phyloP scores from a whole-genome alignment of 2,888 invertebrate species.

The Omphaloscelis lunosa region DNA sequence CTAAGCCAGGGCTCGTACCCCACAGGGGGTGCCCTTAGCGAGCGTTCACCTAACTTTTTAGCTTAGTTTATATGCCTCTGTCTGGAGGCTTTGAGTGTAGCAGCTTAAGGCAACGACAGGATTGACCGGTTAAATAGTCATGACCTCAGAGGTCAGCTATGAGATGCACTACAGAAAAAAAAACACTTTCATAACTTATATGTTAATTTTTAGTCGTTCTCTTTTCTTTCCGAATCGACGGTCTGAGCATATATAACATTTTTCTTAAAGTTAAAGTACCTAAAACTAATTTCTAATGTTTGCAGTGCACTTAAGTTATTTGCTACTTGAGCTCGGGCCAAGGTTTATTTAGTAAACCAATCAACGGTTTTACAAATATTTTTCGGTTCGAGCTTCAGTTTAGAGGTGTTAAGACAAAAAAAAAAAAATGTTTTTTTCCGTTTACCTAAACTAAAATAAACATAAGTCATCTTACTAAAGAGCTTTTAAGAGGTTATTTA shows the following conservation, averaged over 20 bases:
- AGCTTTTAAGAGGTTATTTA: constrained; percentile 26
- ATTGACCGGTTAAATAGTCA: no score
- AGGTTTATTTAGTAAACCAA: constrained; percentile 68
- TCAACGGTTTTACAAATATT: constrained; percentile 62
- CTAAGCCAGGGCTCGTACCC: no score
- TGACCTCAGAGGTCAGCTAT: no score
- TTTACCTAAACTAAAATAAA: constrained; percentile 36
- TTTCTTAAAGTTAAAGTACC: constrained; percentile 14
- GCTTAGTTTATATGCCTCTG: no score
- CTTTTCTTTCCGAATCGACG: not conserved
- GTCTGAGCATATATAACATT: constrained; percentile 5
- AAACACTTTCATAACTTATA: constrained; percentile 2
- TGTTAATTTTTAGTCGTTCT: not conserved
- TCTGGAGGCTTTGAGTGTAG: no score
- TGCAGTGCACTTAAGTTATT: constrained; percentile 52
- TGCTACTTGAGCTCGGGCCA: constrained; percentile 58
- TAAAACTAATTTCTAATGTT: constrained; percentile 45
- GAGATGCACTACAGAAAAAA: no score
- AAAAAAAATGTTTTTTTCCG: not conserved
- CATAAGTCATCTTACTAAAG: constrained; percentile 20
- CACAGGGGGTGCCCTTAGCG: no score
- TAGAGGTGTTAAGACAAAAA: constrained; percentile 39
- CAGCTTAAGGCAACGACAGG: no score
- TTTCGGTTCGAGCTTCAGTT: not conserved
- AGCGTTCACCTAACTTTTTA: no score